Base-by-base conservation (phyloP, 2,888 invertebrate genomes). In the Minunthozetes semirufus region DNA sequence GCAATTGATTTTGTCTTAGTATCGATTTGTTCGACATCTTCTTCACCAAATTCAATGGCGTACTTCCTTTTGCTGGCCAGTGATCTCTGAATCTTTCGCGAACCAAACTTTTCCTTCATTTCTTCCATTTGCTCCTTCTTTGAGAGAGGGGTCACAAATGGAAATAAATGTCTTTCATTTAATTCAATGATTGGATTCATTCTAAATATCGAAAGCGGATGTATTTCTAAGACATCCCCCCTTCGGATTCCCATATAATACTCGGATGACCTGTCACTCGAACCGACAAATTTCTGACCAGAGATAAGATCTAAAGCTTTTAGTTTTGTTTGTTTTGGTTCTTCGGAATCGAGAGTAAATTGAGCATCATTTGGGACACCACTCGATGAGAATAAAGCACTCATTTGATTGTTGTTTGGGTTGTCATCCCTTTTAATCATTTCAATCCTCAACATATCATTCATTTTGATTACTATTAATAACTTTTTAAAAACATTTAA, bases 81-180 rank as follows among this genome's bases (percentile, higher is more conserved):
- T 29, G 53, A 56, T 71, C 75, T 72, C 46, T 72, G 75, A 8
- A 72, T 56, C 59, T 27, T 71, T 72, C 72, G 29, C 19, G 75
- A 75, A 2, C 75, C 75, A 56, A 75, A 75, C 50, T 75, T 75
- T 38, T 56, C 72, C 46, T 75, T 75, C 72, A 75, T 42, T 72
- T 75, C 75, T 25, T 75, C 75, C 59, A 75, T n/a, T 29, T 75
- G 75, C 61, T 75, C 71, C 22, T 71, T 38, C 25, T 19, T 15
- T 22, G 75, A 46, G 6, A 75, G 56, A 15, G 59, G 61, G 17
- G 70, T 46, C 9, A 15, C 25, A 17, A 1, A 19, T 11, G 22
- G 15, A 15, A 0, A 33, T 3, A 13, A 66, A 42, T 9, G 46
- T 17, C 13, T n/a, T 46, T 70, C 48, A 22, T 48, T 70, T 13